These are phyloP conservation scores for Parnassius apollo DNA, from an alignment of 2,888 invertebrate species.

Conservation along the genomic window DNA sequence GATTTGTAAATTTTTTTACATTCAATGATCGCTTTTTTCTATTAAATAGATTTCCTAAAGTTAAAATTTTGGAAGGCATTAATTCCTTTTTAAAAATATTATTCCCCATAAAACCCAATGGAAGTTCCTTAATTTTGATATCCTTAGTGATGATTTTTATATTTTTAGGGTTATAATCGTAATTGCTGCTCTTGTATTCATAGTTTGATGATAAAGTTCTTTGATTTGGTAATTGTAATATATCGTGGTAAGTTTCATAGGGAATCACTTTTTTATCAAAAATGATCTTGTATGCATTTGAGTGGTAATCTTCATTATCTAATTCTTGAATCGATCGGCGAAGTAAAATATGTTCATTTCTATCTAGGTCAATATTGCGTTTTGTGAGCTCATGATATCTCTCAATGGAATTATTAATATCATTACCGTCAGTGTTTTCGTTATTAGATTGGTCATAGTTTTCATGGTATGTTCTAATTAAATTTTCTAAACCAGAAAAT, in stretches of 20 bases:
- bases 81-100: constrained; percentile 47
- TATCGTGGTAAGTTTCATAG: constrained; percentile 46
- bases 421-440: constrained; percentile 29
- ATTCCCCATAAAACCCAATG: constrained; percentile 39
- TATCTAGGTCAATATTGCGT: constrained; percentile 25
- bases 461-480: constrained; percentile 57
- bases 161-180: constrained; percentile 26
- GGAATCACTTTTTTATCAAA: constrained; percentile 43
- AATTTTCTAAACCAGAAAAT: constrained; percentile 60
- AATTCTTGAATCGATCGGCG: constrained; percentile 38
- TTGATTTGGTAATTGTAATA: constrained; percentile 37
- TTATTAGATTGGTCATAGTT: constrained; percentile 41
- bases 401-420: constrained; percentile 29
- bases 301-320: constrained; percentile 44
- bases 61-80: constrained; percentile 55
- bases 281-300: constrained; percentile 49
- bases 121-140: constrained; percentile 24
- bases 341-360: constrained; percentile 23
- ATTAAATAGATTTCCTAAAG: constrained; percentile 44
- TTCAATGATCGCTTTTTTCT: constrained; percentile 52
- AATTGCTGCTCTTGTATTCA: constrained; percentile 25
- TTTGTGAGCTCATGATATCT: constrained; percentile 29
- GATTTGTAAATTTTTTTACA: constrained; percentile 47
- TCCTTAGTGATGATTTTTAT: constrained; percentile 25
- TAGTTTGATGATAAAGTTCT: constrained; percentile 30